Base-by-base conservation (phyloP, 1,140 invertebrate species). In the Sitobion miscanthi region DNA sequence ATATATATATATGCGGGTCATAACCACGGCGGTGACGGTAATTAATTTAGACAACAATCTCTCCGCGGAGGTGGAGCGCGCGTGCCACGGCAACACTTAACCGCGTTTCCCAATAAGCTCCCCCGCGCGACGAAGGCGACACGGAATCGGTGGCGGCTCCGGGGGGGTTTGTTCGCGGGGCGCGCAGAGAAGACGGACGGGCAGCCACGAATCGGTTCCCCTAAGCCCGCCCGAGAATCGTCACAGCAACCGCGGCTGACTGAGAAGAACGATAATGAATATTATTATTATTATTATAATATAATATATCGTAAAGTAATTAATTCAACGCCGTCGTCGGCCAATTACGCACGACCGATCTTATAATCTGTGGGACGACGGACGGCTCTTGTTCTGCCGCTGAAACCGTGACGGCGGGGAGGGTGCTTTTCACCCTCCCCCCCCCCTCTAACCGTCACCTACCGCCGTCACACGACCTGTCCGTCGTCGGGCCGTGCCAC, bases 31-130 rank as follows among this genome's bases (percentile, higher is more conserved):
- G 87, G 87, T 57, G 52, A 89, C 52, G 52, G 52, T 90, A 90
- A 90, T 90, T 90, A 90, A 90, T 90, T 90, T 90, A 69, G 89
- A 69, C 89, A 45, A 90, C 54, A 62, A 90, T 90, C 89, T 89
- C 52, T 23, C 20, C 49, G 49, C 52, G 49, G 30, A 49, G 87
- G 57, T 17, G 57, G 25, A 42, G 57, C 89, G 89, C 89, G 57
- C 89, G 89, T 90, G 89, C 89, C 89, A n/a, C 54, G 38, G 89
- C 54, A 90, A 69, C 89, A 90, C 89, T 90, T 90, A 90, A 90
- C 89, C 89, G 89, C 54, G 89, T 90, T 90, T 90, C 57, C 54
- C 89, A 62, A 89, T 89, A 89, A 89, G 49, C 88, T 57, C 45
- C 21, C 87, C 20, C 85, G 85, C 45, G 14, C 30, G 14, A 35